Evolutionary conservation across 1,140 invertebrate genomes (phyloP).

Genomic region (Anoplophora glabripennis): DNA sequence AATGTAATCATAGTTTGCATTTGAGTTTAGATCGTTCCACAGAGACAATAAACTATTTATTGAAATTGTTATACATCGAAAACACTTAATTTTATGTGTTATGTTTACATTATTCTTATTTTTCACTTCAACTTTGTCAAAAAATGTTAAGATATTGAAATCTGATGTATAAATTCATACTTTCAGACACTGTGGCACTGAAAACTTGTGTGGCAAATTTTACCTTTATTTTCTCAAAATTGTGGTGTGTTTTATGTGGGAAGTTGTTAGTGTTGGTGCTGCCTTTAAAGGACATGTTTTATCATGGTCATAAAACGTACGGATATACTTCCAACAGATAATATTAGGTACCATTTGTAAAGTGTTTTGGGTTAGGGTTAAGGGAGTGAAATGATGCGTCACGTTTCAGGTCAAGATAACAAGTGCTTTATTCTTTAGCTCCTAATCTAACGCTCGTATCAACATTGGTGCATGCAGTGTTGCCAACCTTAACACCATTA

Average conservation of each 20-base stretch:
- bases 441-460: no score
- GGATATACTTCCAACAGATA: conserved; percentile 2
- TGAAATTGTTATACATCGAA: neutral
- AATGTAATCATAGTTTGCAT: neutral
- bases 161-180: neutral
- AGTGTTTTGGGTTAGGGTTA: no score
- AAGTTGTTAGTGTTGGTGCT: neutral
- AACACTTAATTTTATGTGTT: neutral
- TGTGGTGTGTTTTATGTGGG: neutral
- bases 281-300: neutral
- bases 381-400: no score
- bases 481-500: no score
- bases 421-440: no score
- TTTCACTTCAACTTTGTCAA: neutral
- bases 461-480: no score
- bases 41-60: neutral
- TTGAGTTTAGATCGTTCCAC: neutral
- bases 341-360: conserved; percentile 2
- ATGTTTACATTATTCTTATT: neutral
- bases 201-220: neutral
- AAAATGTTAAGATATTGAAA: neutral
- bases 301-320: neutral
- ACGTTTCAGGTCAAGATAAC: no score
- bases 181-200: neutral
- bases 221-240: neutral